Conservation (phyloP, 2,888 invertebrate genomes). For the Acanthosoma haemorrhoidale region DNA sequence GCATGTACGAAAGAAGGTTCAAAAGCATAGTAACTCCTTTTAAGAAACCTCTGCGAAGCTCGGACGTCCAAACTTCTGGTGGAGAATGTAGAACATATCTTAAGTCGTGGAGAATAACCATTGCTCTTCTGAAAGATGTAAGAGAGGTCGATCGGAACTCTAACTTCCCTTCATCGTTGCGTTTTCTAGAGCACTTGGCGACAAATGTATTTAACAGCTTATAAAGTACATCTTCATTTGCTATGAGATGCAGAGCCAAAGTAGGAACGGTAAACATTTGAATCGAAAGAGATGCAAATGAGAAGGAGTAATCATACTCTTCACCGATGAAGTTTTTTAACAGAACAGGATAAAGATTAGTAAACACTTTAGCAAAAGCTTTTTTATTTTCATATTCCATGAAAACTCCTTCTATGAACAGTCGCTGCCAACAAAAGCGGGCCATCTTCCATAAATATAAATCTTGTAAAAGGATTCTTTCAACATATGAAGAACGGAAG, state of each 20-base stretch:
- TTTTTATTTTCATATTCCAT: conserved; percentile 92
- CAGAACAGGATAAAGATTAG: conserved; percentile 73
- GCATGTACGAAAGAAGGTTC: conserved; percentile 82
- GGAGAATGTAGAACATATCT: conserved; percentile 79
- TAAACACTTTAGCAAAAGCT: conserved; percentile 79
- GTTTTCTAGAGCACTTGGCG: conserved; percentile 73
- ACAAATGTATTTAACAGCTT: conserved; percentile 82
- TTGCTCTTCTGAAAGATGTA: conserved; percentile 78
- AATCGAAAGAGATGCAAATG: conserved; percentile 90
- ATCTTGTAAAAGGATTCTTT: conserved; percentile 72
- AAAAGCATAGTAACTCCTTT: conserved; percentile 76
- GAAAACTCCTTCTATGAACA: conserved; percentile 92
- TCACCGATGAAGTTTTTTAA: conserved; percentile 91
- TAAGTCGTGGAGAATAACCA: conserved; percentile 85
- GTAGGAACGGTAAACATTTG: conserved; percentile 95
- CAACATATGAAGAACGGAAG: conserved; percentile 53
- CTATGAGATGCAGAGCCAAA: conserved; percentile 82
- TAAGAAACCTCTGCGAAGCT: conserved; percentile 69
- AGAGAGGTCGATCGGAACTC: conserved; percentile 71
- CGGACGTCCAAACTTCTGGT: conserved; percentile 75
- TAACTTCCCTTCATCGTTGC: conserved; percentile 58
- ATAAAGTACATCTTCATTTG: conserved; percentile 80
- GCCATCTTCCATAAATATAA: conserved; percentile 93
- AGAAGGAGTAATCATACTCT: conserved; percentile 94
- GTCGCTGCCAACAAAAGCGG: conserved; percentile 85